phyloP scores from a whole-genome alignment of 64 coral and sea anemone genomes.

The Dendronephthya gigantea region DNA sequence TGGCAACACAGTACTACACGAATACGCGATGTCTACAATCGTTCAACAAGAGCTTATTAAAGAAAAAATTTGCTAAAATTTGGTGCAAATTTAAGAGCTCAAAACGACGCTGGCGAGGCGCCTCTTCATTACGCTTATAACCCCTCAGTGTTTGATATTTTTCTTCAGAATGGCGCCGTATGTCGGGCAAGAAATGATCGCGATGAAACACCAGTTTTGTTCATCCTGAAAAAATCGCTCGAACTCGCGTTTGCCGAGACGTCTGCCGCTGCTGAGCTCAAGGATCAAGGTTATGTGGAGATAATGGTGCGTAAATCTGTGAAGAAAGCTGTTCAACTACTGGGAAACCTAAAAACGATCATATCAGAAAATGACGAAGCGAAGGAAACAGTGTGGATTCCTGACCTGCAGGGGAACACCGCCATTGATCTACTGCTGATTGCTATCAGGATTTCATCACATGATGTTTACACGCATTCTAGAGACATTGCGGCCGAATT shows the following conservation, averaged over 20 bases:
- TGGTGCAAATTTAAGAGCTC: not conserved
- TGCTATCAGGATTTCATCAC: not conserved
- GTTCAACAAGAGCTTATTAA: not conserved
- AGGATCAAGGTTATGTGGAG: not conserved
- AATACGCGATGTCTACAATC: not conserved
- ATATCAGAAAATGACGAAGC: not conserved
- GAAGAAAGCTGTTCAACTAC: not conserved
- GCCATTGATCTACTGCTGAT: not conserved
- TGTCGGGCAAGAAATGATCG: not conserved
- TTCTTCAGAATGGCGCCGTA: not conserved
- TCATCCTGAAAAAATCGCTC: not conserved
- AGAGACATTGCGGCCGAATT: not conserved
- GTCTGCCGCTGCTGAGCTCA: not conserved
- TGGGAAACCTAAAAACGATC: not conserved
- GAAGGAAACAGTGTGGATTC: not conserved
- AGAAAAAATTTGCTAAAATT: no score
- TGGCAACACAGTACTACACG: not conserved
- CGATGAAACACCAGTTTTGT: not conserved
- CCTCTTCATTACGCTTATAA: not conserved
- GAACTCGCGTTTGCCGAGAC: not conserved
- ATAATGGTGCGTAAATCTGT: not conserved
- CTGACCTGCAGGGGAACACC: not conserved
- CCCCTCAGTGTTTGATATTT: not conserved
- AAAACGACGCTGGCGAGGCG: not conserved
- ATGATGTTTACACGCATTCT: not conserved